Base-by-base conservation (phyloP, 2,113 vertebrate species). In the Ellobius talpinus region DNA sequence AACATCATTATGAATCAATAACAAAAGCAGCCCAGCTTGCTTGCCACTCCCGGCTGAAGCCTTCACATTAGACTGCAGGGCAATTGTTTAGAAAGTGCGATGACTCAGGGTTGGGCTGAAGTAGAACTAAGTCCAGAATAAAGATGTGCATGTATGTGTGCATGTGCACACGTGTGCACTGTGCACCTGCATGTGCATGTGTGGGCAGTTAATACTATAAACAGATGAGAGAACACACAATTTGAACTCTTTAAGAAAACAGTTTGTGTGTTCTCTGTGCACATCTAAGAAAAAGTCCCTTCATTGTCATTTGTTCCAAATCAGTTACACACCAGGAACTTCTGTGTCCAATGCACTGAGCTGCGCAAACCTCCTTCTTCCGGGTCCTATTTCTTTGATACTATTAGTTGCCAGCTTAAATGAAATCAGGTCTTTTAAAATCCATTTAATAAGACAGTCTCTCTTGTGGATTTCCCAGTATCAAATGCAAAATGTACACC, bases 351-450 rank as follows among this genome's bases (percentile, higher is more conserved):
- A 11, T n/a, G 82, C 36, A 36, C 50, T 10, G 23, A 91, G 26
- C 45, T 55, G 47, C 23, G 36, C 55, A 90, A 39, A 26, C 24
- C 33, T 55, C 45, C 61, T 26, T 21, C 52, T 82, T 95, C 81
- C 9, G 29, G 81, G 63, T 90, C 73, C 39, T 58, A 1, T 72
- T 74, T 90, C 89, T 86, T 0, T 4, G 45, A 50, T 45, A 50
- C 42, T n/a, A 74, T 79, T 42, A 17, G 79, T 68, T 87, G 61
- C 90, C 50, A 42, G 58, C 66, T 86, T 77, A 39, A 50, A 45
- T 72, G 81, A 91, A 93, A 66, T 94, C 7, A 73, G 52, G 50
- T 95, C 70, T 86, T 95, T 94, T 85, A 79, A 85, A 94, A 94
- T 79, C 87, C 66, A 31, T 93, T 96, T 68, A 84, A 68, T 91